phyloP scores from a whole-genome alignment of 2,113 vertebrate genomes.

The Bujurquina vittata region DNA sequence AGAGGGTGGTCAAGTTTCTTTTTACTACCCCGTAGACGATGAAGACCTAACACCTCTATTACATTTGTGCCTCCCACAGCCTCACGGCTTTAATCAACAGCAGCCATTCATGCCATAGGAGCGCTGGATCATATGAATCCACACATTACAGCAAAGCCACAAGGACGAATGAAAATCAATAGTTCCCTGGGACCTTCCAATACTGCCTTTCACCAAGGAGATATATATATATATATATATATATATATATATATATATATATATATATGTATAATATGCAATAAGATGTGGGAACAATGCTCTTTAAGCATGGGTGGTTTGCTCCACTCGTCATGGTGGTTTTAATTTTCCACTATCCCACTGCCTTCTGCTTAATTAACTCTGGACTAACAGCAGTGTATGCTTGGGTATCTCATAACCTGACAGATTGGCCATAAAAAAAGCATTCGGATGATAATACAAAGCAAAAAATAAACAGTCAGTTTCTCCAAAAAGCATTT shows the following conservation, averaged over 20 bases:
- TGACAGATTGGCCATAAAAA: background rate
- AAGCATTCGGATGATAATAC: background rate
- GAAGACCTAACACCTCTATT: slow-evolving; percentile 35
- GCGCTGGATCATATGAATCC: slow-evolving; percentile 49
- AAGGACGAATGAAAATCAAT: slow-evolving; percentile 62
- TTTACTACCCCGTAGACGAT: slow-evolving; percentile 21
- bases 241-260: background rate
- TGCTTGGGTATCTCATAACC: background rate
- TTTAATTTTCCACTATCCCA: slow-evolving; percentile 7
- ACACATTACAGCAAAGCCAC: slow-evolving; percentile 48
- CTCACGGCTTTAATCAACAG: slow-evolving; percentile 61
- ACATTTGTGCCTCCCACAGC: slow-evolving; percentile 31
- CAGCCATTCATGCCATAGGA: slow-evolving; percentile 28
- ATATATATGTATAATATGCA: too few relatives aligned
- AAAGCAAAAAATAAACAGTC: background rate
- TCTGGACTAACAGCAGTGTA: background rate
- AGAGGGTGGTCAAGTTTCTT: slow-evolving; percentile 27
- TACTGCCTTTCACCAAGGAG: slow-evolving; percentile 15
- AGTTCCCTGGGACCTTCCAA: slow-evolving; percentile 30
- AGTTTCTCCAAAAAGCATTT: background rate
- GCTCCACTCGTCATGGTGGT: background rate
- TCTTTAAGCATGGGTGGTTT: slow-evolving; percentile 10
- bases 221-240: too few relatives aligned
- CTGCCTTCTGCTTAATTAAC: slow-evolving; percentile 8
- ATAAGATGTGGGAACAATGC: background rate